Percentiles rank a stretch among this genome's conserved stretches.
Evolutionary conservation across 2,888 invertebrate genomes (phyloP).

Genomic region (Drosophila parthenogenetica): DNA sequence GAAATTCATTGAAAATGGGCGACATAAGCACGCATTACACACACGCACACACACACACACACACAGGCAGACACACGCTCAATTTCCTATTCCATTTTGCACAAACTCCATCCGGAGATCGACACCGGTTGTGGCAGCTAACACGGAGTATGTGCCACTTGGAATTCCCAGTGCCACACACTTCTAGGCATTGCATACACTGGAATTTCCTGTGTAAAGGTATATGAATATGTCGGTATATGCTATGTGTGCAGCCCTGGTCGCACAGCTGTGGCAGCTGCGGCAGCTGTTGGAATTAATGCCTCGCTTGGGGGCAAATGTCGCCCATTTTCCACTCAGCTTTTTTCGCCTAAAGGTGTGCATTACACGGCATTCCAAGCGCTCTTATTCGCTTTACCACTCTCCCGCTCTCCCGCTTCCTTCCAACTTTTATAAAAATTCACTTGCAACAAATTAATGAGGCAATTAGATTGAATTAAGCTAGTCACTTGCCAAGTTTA

Average conservation of each 20-base stretch:
- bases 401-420: not conserved
- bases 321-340: slow-evolving; percentile 34
- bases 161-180: slow-evolving; percentile 37
- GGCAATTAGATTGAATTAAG: slow-evolving; percentile 46
- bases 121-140: slow-evolving; percentile 30
- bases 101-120: slow-evolving; percentile 51
- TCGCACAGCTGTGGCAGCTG: slow-evolving; percentile 29
- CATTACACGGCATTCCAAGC: slow-evolving; percentile 57
- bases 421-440: slow-evolving; percentile 27
- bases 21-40: slow-evolving; percentile 78
- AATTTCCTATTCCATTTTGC: slow-evolving; percentile 75
- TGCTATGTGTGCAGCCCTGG: slow-evolving; percentile 33
- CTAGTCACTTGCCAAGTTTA: slow-evolving; percentile 31
- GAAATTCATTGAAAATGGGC: slow-evolving; percentile 79
- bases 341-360: slow-evolving; percentile 48
- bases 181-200: slow-evolving; percentile 17
- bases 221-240: not conserved
- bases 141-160: slow-evolving; percentile 46
- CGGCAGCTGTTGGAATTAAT: slow-evolving; percentile 59
- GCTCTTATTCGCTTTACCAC: not conserved
- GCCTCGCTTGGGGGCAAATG: slow-evolving; percentile 57
- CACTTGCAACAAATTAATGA: slow-evolving; percentile 42
- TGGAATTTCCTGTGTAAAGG: slow-evolving; percentile 31
- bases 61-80: slow-evolving; percentile 62
- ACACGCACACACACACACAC: slow-evolving; percentile 35